Conservation (phyloP, 1,140 invertebrate species). For the Diachasmimorpha longicaudata region DNA sequence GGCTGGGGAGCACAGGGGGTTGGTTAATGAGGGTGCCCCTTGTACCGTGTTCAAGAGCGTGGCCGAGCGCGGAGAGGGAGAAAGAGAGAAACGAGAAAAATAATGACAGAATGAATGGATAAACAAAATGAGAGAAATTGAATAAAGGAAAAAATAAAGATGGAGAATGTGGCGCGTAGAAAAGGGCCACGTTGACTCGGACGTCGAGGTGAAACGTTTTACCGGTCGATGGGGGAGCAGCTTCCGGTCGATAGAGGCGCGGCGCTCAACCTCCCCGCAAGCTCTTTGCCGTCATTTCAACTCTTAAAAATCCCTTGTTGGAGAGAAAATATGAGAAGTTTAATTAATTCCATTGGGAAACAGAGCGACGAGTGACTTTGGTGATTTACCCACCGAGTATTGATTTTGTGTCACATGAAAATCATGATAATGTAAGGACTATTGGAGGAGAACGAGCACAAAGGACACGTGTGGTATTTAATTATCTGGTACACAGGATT, state of each 20-base stretch:
- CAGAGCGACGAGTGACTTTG: neutral
- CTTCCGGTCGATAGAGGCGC: slow-evolving; percentile 48
- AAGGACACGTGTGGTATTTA: neutral
- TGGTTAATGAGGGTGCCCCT: neutral
- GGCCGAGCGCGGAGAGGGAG: neutral
- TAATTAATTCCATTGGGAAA: too few relatives aligned
- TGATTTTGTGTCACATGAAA: neutral
- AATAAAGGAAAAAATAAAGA: neutral
- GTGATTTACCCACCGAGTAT: neutral
- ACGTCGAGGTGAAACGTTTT: slow-evolving; percentile 35
- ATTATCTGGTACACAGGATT: neutral
- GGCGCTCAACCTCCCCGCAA: slow-evolving; percentile 36
- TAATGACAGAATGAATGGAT: neutral
- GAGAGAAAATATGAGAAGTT: neutral
- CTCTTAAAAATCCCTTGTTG: neutral
- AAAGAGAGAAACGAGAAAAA: neutral
- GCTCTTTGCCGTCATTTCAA: neutral
- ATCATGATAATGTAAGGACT: neutral
- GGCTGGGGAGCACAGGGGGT: neutral
- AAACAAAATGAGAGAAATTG: neutral
- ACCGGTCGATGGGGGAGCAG: slow-evolving; percentile 53
- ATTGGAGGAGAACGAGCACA: neutral
- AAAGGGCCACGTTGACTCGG: slow-evolving; percentile 22
- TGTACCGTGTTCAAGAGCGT: neutral
- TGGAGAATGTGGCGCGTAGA: neutral